These are phyloP conservation scores for Aplysia californica DNA, from an alignment of 1,140 invertebrate species.

Conservation along the genomic window DNA sequence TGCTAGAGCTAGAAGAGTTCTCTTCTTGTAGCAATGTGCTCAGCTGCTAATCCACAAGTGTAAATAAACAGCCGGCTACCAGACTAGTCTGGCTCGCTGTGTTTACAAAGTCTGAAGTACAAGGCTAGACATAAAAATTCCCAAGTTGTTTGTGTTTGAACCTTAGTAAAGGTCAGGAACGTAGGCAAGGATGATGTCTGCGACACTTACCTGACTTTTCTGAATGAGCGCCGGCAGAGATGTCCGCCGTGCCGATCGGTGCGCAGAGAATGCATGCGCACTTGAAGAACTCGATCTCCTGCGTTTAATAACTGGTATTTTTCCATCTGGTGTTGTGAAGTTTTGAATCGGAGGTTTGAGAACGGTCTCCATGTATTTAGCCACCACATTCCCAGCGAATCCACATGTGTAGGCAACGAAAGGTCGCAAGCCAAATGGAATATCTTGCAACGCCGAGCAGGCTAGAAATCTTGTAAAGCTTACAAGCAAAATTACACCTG, in stretches of 20 bases:
- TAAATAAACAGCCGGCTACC: too few species aligned
- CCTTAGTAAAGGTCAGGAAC: too few species aligned
- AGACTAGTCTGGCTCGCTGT: too few species aligned
- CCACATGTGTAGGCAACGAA: conserved; percentile 63
- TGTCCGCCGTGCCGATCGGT: conserved; percentile 58
- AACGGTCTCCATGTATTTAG: conserved; percentile 66
- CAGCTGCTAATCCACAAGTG: too few species aligned
- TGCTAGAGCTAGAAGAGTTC: too few species aligned
- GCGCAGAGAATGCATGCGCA: conserved; percentile 55
- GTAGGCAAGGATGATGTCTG: neutral
- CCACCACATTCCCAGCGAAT: conserved; percentile 61
- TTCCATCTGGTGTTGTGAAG: conserved; percentile 61
- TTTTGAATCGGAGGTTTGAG: conserved; percentile 58
- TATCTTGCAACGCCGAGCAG: conserved; percentile 54
- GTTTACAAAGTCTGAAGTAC: too few species aligned
- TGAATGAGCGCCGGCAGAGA: conserved; percentile 66
- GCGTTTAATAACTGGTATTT: conserved; percentile 63
- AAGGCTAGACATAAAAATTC: too few species aligned
- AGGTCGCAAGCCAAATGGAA: conserved; percentile 59
- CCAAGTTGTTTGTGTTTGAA: too few species aligned
- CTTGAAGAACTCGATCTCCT: conserved; percentile 63
- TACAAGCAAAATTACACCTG: conserved; percentile 58
- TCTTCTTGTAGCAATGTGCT: too few species aligned
- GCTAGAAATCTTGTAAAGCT: conserved; percentile 64
- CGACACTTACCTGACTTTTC: conserved; percentile 62